phyloP scores from a whole-genome alignment of 2,113 vertebrate genomes.

The Astatoreochromis straeleni region DNA sequence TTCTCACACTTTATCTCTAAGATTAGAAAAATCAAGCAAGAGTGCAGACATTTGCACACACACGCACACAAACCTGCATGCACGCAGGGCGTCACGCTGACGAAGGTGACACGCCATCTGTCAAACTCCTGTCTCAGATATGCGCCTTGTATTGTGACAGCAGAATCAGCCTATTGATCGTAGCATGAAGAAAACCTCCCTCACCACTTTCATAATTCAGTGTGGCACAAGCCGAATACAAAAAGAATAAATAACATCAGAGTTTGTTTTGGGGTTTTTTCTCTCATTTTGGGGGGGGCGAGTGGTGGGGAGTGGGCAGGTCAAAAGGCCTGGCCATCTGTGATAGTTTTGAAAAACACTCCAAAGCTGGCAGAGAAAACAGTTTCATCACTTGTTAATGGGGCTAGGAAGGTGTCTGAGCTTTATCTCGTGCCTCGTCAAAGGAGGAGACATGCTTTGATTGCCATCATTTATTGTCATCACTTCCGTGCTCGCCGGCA shows the following conservation, averaged over 20 bases:
- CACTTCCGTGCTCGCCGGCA: constrained; percentile 7
- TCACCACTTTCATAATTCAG: constrained; percentile 55
- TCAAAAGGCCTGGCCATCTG: constrained; percentile 39
- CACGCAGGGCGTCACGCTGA: constrained; percentile 29
- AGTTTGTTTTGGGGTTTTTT: not conserved
- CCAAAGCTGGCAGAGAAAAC: constrained; percentile 11
- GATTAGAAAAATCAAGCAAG: constrained; percentile 24
- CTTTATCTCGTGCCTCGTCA: constrained; percentile 20
- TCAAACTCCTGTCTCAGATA: constrained; percentile 54
- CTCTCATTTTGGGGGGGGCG: not conserved
- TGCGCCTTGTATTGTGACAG: constrained; percentile 38
- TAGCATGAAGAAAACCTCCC: constrained; percentile 34
- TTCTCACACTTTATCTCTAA: constrained; percentile 29
- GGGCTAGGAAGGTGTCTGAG: constrained; percentile 12
- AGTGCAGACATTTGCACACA: not conserved
- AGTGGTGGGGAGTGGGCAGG: not conserved
- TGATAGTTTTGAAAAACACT: constrained; percentile 25
- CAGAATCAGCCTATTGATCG: constrained; percentile 58
- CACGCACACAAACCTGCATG: not conserved
- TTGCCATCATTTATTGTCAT: constrained; percentile 49
- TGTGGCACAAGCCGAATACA: constrained; percentile 34
- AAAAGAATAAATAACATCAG: constrained; percentile 57
- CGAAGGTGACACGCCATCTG: constrained; percentile 61
- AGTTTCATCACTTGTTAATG: constrained; percentile 37
- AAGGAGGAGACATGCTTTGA: constrained; percentile 12